Evolutionary conservation across 2,113 vertebrate species (phyloP), one percentile per base, ranked within the genome.

Genomic region (Rhegmatorhina hoffmannsi): DNA sequence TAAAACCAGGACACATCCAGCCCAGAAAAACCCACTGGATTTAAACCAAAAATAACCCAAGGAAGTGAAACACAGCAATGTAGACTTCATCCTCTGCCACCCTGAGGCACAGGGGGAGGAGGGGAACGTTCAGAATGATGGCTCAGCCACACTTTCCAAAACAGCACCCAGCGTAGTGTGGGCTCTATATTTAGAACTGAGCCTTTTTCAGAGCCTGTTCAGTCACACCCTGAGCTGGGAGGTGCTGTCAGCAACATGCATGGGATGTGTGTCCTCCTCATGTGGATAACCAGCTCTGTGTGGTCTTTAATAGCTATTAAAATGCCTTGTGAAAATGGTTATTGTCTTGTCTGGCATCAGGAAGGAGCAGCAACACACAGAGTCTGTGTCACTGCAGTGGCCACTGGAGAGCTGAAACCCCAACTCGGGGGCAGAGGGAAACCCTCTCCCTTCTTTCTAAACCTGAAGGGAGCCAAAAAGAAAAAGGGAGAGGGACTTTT

Each of bases 131-230:
- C 76, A 73, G 26, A 28, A 15, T 2, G 69, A 87, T 12, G 60
- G 87, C 77, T 94, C 89, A 92, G 94, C 83, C 80, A 60, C 76
- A 56, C 95, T 92, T 95, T 62, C 95, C 94, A 91, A 96, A 92
- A 72, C 92, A 78, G 92, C 34, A 55, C 3, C 3, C 7, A 81
- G 64, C 5, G 3, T 18, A 84, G 84, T 2, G 34, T 9, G 83
- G 36, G 2, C 59, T 72, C 89, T 94, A 80, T 46, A 89, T 95
- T 91, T 91, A 95, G 89, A 84, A 3, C 38, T 20, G 25, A 94
- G 73, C 59, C 77, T 84, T 91, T 63, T 73, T 46, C 74, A 36
- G 80, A 36, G 68, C 67, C 73, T 8, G 62, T 5, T 33, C 11
- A 46, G 40, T 23, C 46, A 64, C 91, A 87, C 47, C 75, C 83